A percentile compares a stretch with the other conserved stretches of the same genome.
Evolutionary conservation across 2,888 invertebrate species (phyloP).

Genomic region (Oscheius sp.): DNA sequence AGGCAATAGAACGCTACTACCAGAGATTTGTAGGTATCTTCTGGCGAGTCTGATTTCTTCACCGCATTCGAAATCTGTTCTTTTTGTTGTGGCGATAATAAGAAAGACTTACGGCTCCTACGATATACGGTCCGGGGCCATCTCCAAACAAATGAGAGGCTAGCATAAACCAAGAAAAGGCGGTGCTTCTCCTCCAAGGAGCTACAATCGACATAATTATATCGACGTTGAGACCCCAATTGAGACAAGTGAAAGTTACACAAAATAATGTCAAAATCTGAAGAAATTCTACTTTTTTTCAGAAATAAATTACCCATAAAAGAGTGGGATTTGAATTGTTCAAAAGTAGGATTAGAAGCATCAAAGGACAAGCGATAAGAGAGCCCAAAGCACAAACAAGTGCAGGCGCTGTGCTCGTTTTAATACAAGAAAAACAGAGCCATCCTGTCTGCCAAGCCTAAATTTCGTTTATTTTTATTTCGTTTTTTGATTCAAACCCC

Average conservation of each 20-base stretch:
- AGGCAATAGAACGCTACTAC: conserved; percentile 43
- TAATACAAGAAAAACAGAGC: conserved; percentile 29
- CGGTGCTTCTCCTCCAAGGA: conserved; percentile 92
- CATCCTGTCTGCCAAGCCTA: conserved; percentile 20
- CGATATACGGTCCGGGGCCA: conserved; percentile 94
- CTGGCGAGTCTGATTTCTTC: conserved; percentile 46
- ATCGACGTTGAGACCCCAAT: conserved; percentile 98
- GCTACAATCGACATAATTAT: conserved; percentile 87
- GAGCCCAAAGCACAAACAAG: conserved; percentile 87
- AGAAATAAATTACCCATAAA: conserved; percentile 26
- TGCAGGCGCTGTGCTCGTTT: conserved; percentile 71
- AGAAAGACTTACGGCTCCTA: conserved; percentile 76
- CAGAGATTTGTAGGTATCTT: conserved; percentile 47
- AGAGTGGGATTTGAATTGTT: conserved; percentile 19
- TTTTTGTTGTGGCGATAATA: neutral
- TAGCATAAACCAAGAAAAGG: conserved; percentile 95
- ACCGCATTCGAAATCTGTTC: conserved; percentile 59
- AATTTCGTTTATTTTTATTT: neutral
- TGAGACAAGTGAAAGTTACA: conserved; percentile 83
- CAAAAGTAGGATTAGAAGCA: conserved; percentile 30
- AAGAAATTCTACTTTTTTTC: no score
- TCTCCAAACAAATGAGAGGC: conserved; percentile 97
- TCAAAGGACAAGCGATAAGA: conserved; percentile 81
- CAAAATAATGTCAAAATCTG: conserved; percentile 73
- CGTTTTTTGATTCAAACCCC: conserved; percentile 27